phyloP scores from a whole-genome alignment of 1,140 invertebrate genomes.

The Temnothorax longispinosus region DNA sequence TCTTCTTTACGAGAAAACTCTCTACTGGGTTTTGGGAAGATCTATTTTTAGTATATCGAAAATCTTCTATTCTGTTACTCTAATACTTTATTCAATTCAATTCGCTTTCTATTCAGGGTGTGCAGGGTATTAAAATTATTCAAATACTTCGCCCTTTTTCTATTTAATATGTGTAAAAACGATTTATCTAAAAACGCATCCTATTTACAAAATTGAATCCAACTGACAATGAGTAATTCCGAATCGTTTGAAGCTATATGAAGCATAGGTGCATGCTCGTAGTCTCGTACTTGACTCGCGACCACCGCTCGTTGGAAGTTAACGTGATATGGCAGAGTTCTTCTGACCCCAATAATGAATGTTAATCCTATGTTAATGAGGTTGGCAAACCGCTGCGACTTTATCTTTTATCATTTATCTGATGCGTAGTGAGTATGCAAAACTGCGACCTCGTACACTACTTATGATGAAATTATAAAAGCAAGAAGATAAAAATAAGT shows the following conservation, averaged over 20 bases:
- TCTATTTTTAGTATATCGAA: not conserved
- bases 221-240: not conserved
- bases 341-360: constrained; percentile 23
- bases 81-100: not conserved
- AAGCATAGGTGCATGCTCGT: not conserved
- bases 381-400: not conserved
- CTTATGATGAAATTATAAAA: not conserved
- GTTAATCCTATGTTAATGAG: constrained; percentile 52
- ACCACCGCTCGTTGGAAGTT: not conserved
- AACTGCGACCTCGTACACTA: not conserved
- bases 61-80: not conserved
- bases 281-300: not conserved
- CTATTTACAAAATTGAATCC: not conserved
- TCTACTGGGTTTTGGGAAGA: not conserved
- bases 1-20: not conserved
- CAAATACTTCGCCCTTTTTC: not conserved
- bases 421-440: constrained; percentile 25
- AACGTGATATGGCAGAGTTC: not conserved
- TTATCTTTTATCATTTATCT: constrained; percentile 44
- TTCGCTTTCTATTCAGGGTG: not conserved
- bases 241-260: not conserved
- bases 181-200: not conserved
- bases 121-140: not conserved
- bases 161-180: not conserved
- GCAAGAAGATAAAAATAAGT: not conserved